A percentile compares a stretch with the other conserved stretches of the same genome.
These are phyloP conservation scores for Aphidius colemani DNA, from an alignment of 2,888 invertebrate genomes.

Conservation along the genomic window DNA sequence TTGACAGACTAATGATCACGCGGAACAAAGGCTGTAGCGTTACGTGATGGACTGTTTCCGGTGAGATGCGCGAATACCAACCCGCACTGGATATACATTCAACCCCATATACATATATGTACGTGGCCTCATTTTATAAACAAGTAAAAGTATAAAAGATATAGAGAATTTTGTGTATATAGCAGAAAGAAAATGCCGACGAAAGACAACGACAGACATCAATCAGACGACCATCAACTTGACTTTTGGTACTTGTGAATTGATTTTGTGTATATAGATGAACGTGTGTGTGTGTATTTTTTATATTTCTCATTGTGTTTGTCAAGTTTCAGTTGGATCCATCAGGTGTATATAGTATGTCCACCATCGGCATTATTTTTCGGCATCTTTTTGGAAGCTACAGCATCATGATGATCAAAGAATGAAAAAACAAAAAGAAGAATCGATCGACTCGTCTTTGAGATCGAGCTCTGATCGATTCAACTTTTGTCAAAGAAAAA, in stretches of 20 bases:
- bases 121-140: slow-evolving; percentile 26
- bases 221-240: slow-evolving; percentile 41
- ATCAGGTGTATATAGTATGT: slow-evolving; percentile 11
- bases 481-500: slow-evolving; percentile 11
- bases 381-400: slow-evolving; percentile 17
- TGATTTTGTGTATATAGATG: background rate
- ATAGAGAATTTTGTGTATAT: background rate
- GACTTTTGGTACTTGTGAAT: too few species aligned
- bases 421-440: background rate
- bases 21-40: slow-evolving; percentile 58
- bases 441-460: background rate
- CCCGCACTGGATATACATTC: slow-evolving; percentile 32
- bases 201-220: slow-evolving; percentile 49
- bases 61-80: slow-evolving; percentile 45
- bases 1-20: slow-evolving; percentile 61
- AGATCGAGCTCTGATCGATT: background rate
- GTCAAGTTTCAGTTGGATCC: background rate
- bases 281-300: slow-evolving; percentile 37
- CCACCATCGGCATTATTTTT: slow-evolving; percentile 20
- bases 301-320: slow-evolving; percentile 1
- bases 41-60: slow-evolving; percentile 60
- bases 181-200: slow-evolving; percentile 17
- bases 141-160: slow-evolving; percentile 12
- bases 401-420: slow-evolving; percentile 22
- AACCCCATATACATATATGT: slow-evolving; percentile 31